These are phyloP conservation scores for Druon quercuslanigerum DNA, from an alignment of 1,140 invertebrate genomes.

Conservation along the genomic window DNA sequence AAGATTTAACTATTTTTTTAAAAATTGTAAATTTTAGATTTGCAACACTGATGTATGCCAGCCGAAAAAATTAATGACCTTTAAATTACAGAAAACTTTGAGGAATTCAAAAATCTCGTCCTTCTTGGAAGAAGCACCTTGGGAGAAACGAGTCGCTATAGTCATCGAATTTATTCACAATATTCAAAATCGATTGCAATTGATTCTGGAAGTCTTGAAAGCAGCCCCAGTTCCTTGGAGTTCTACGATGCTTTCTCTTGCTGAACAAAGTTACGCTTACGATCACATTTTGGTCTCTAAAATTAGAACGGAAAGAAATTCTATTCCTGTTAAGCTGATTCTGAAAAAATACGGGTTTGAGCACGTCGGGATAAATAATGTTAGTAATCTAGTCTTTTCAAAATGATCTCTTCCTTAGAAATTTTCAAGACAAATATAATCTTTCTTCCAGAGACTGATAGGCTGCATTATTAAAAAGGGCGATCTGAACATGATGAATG, in stretches of 20 bases:
- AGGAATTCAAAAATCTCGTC: conserved; percentile 63
- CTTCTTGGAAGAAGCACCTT: conserved; percentile 63
- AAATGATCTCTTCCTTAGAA: neutral
- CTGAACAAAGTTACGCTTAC: conserved; percentile 54
- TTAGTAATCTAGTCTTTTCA: conserved; percentile 43
- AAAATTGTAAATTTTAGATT: too few species aligned
- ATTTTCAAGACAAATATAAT: conserved; percentile 30
- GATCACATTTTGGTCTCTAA: conserved; percentile 59
- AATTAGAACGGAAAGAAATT: conserved; percentile 60
- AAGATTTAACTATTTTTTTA: too few species aligned
- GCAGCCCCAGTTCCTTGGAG: conserved; percentile 68
- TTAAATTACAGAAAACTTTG: conserved; percentile 54
- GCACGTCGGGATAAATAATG: conserved; percentile 58
- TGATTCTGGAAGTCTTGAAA: conserved; percentile 59
- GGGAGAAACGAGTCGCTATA: conserved; percentile 62
- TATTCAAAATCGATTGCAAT: conserved; percentile 62
- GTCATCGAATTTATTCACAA: conserved; percentile 61
- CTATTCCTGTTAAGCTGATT: conserved; percentile 61
- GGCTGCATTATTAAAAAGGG: conserved; percentile 63
- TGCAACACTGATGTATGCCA: too few species aligned
- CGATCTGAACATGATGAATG: conserved; percentile 52
- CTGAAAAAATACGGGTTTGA: conserved; percentile 68
- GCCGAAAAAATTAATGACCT: neutral
- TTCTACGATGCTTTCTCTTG: conserved; percentile 54
- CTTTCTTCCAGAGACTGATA: conserved; percentile 58